Base-by-base conservation (phyloP, 2,113 vertebrate species). In the Amphilophus citrinellus region DNA sequence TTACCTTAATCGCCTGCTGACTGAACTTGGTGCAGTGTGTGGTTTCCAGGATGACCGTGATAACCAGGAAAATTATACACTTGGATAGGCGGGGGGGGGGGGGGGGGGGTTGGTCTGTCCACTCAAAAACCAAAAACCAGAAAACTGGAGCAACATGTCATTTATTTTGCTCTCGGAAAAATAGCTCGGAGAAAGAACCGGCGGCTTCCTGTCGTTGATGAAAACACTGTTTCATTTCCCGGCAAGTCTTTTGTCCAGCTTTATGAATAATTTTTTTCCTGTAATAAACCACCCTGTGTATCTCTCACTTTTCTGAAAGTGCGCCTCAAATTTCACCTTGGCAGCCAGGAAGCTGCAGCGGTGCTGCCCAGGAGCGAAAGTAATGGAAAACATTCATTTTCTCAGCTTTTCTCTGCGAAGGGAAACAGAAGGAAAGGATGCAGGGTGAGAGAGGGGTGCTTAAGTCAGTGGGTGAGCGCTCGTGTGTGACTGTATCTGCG, bases 311-410 rank as follows among this genome's bases (percentile, higher is more conserved):
- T 63, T 84, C 30, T 82, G 42, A 91, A 84, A 85, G 84, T 61
- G 10, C 60, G 56, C 32, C 79, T 91, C 83, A 79, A 4, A 86
- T 91, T 84, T 91, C 84, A 92, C 91, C 84, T 93, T 83, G 87
- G 80, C 87, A 81, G 78, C 32, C 37, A n/a, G 83, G 77, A 86
- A 60, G 18, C 82, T 53, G 87, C 63, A 20, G 73, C 61, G 0
- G 18, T 10, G 83, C 87, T 81, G 81, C 65, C 83, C 61, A 44
- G 77, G 71, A 91, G 77, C 30, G 11, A 81, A 63, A 80, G 77
- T 89, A 76, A 89, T 62, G 57, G 86, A 84, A 90, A 91, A 87
- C 86, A 89, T 89, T 84, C 61, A 84, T 89, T 92, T 92, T 89
- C 90, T 90, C 84, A 82, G 84, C 88, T 86, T 71, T 91, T 76